Evolutionary conservation across 2,797 vertebrate genomes (phyloP).

Genomic region (Pipistrellus pipistrellus): DNA sequence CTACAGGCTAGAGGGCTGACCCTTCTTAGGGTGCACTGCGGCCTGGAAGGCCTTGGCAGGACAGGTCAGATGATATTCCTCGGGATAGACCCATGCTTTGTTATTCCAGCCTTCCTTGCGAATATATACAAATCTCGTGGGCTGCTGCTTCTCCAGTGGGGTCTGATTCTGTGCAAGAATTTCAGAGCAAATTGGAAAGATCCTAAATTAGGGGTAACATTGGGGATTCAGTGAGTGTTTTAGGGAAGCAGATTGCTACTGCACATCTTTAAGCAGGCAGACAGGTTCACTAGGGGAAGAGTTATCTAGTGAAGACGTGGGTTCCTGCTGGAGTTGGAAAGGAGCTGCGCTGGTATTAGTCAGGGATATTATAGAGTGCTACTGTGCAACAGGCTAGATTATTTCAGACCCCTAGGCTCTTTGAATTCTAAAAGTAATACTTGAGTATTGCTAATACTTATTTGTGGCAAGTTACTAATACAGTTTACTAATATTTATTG

Average conservation of each 20-base stretch:
- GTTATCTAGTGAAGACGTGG: not conserved
- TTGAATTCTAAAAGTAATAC: not conserved
- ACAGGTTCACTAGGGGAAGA: not conserved
- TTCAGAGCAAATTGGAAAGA: not conserved
- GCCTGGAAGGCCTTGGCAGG: not conserved
- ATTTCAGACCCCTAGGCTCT: not conserved
- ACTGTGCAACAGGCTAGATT: not conserved
- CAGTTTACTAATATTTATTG: not conserved
- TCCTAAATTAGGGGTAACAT: not conserved
- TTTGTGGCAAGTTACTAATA: not conserved
- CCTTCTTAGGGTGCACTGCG: accelerated
- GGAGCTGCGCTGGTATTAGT: not conserved
- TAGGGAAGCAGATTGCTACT: not conserved
- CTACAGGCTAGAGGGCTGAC: not conserved
- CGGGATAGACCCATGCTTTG: not conserved
- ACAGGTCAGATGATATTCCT: not conserved
- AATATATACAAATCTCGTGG: not conserved
- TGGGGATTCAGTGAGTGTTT: not conserved
- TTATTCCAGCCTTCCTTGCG: not conserved
- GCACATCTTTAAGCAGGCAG: not conserved
- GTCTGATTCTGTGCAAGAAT: not conserved
- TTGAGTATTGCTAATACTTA: slow-evolving; percentile 19
- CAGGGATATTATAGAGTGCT: not conserved
- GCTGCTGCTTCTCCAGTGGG: not conserved
- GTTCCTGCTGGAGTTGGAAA: not conserved